These are phyloP conservation scores for Eutrigla gurnardus DNA, from an alignment of 2,797 vertebrate genomes.

Conservation along the genomic window DNA sequence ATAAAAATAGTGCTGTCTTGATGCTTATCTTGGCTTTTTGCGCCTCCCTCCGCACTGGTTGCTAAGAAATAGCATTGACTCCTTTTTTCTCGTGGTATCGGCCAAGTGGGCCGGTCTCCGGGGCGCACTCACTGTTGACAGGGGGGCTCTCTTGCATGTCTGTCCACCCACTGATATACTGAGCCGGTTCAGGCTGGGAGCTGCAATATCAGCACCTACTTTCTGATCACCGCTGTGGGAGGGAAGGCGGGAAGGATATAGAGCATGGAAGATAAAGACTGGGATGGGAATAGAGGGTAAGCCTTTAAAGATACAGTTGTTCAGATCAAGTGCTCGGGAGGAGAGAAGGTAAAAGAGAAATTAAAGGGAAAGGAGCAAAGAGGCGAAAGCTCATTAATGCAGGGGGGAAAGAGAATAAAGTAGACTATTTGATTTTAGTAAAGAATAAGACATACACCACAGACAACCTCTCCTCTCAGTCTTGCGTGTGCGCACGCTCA, in stretches of 20 bases:
- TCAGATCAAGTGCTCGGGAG: slow-evolving; percentile 15
- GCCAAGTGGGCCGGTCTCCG: slow-evolving; percentile 62
- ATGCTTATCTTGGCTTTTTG: slow-evolving; percentile 59
- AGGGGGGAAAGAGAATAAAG: not conserved
- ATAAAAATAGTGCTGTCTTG: slow-evolving; percentile 72
- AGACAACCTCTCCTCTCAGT: slow-evolving; percentile 17
- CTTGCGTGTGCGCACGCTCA: not conserved
- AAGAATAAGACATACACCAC: not conserved
- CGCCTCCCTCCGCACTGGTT: slow-evolving; percentile 43
- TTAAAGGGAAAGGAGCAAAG: slow-evolving; percentile 23
- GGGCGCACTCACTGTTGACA: slow-evolving; percentile 66
- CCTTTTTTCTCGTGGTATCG: slow-evolving; percentile 42
- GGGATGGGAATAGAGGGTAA: slow-evolving; percentile 60
- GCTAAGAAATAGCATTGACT: slow-evolving; percentile 53
- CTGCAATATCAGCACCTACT: slow-evolving; percentile 79
- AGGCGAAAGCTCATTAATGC: slow-evolving; percentile 14
- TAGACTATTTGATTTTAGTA: not conserved
- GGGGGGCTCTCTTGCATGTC: slow-evolving; percentile 62
- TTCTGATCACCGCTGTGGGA: slow-evolving; percentile 71
- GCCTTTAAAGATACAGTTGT: slow-evolving; percentile 57
- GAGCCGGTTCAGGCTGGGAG: slow-evolving; percentile 59
- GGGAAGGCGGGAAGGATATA: slow-evolving; percentile 56
- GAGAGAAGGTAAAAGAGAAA: slow-evolving; percentile 24
- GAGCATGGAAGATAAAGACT: slow-evolving; percentile 69
- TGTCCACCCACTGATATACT: slow-evolving; percentile 73